Conservation (phyloP, 35 echinoderm and acorn worm species). For the Lytechinus variegatus region DNA sequence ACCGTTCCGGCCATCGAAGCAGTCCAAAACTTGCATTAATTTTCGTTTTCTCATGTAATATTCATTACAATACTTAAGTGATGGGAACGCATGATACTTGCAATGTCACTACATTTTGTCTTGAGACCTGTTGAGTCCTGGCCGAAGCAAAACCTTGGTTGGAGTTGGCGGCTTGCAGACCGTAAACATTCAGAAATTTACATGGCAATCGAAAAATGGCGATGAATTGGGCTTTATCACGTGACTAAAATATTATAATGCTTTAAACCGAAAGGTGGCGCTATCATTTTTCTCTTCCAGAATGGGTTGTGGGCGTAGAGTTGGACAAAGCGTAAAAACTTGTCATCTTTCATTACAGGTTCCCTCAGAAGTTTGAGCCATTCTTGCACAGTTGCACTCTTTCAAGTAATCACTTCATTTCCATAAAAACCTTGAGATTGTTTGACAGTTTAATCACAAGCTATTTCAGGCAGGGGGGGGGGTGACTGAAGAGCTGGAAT, state of each 20-base stretch:
- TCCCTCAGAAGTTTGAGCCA: too few species aligned
- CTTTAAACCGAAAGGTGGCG: background rate
- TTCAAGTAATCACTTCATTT: too few species aligned
- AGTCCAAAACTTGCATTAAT: constrained; percentile 16
- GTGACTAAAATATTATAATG: constrained; percentile 38
- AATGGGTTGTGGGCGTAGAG: too few species aligned
- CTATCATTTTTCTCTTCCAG: background rate
- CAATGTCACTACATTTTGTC: constrained; percentile 5
- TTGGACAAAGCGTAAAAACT: too few species aligned
- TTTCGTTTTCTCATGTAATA: constrained; percentile 37
- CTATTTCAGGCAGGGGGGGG: too few species aligned
- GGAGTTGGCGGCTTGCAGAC: background rate
- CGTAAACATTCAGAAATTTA: constrained; percentile 48
- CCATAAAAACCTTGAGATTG: too few species aligned
- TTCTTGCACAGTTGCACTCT: too few species aligned
- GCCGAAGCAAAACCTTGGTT: background rate
- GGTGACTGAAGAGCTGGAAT: too few species aligned
- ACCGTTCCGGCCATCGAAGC: constrained; percentile 94
- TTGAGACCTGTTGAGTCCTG: background rate
- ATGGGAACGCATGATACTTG: background rate
- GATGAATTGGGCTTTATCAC: constrained; percentile 8
- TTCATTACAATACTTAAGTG: background rate
- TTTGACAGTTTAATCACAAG: too few species aligned
- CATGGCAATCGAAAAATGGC: constrained; percentile 53
- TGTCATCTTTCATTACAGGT: too few species aligned